Evolutionary conservation across 2,113 vertebrate genomes (phyloP).

Genomic region (Pachycephala philippinensis): DNA sequence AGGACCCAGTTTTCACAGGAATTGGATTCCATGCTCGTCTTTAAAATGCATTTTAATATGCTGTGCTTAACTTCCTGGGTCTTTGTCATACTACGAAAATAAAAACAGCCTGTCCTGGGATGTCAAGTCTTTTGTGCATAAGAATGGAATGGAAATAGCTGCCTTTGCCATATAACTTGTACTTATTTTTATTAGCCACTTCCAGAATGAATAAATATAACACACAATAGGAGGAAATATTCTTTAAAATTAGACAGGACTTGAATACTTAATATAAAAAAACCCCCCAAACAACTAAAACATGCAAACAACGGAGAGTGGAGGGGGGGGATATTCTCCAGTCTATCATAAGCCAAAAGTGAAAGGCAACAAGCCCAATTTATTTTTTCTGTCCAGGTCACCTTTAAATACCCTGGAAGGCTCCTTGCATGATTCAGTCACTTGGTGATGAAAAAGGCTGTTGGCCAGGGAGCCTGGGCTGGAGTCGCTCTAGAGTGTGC

Average conservation of each 20-base stretch:
- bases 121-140: neutral
- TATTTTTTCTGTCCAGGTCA: slow-evolving; percentile 7
- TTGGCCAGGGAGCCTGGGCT: neutral
- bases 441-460: slow-evolving; percentile 24
- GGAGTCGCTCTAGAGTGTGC: neutral
- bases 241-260: neutral
- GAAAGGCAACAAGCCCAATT: neutral
- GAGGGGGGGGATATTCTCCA: neutral
- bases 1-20: neutral
- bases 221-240: slow-evolving; percentile 29
- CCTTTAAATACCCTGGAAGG: slow-evolving; percentile 15
- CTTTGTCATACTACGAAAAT: slow-evolving; percentile 28
- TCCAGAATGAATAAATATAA: slow-evolving; percentile 43
- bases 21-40: neutral
- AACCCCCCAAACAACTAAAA: neutral
- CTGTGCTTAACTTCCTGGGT: neutral
- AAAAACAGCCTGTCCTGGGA: slow-evolving; percentile 30
- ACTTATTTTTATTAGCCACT: slow-evolving; percentile 46
- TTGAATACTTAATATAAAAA: slow-evolving; percentile 7
- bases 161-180: slow-evolving; percentile 12
- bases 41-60: neutral
- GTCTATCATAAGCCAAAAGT: neutral
- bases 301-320: neutral
- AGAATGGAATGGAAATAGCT: slow-evolving; percentile 48
- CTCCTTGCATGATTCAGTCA: neutral